These are phyloP conservation scores for Macrosoma leucophasiata DNA, from an alignment of 2,888 invertebrate genomes.

Conservation along the genomic window DNA sequence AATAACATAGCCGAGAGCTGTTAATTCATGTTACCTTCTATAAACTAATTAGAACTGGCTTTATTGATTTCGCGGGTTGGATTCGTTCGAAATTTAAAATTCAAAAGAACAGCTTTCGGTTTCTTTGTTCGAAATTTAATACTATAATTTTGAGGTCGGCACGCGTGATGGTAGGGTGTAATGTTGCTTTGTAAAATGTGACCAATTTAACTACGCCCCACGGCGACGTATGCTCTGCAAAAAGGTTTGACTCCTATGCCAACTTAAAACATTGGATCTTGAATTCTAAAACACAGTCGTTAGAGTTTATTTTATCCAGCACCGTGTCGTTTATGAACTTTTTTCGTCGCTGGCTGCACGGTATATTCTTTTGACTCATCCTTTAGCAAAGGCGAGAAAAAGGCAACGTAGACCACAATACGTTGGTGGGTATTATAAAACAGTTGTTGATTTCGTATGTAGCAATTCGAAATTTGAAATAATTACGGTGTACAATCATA, in stretches of 20 bases:
- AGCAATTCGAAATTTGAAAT: conserved; percentile 49
- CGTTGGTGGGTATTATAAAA: conserved; percentile 38
- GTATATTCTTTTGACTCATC: conserved; percentile 29
- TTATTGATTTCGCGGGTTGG: conserved; percentile 44
- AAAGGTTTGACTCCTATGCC: conserved; percentile 3
- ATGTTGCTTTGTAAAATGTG: conserved; percentile 43
- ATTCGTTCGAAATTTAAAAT: conserved; percentile 33
- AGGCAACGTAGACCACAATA: conserved; percentile 31
- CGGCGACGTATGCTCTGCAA: conserved; percentile 17
- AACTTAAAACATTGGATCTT: conserved; percentile 6
- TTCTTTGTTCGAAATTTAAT: conserved; percentile 49
- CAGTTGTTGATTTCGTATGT: conserved; percentile 58
- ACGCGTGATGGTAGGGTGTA: conserved; percentile 42
- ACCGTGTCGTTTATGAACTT: background rate
- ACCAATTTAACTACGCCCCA: conserved; percentile 44
- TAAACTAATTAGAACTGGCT: conserved; percentile 44
- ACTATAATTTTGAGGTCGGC: conserved; percentile 54
- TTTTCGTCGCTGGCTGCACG: conserved; percentile 5
- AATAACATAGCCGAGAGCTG: conserved; percentile 50
- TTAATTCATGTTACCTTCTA: conserved; percentile 49
- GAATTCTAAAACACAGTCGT: background rate
- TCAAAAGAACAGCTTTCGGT: conserved; percentile 37
- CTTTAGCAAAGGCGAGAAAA: conserved; percentile 30
- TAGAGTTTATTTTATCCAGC: conserved; percentile 9
- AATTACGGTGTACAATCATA: conserved; percentile 45